Percentiles rank a stretch among this genome's conserved stretches.
Conservation (phyloP, 2,888 invertebrate species). For the Chromoteleia sp. region DNA sequence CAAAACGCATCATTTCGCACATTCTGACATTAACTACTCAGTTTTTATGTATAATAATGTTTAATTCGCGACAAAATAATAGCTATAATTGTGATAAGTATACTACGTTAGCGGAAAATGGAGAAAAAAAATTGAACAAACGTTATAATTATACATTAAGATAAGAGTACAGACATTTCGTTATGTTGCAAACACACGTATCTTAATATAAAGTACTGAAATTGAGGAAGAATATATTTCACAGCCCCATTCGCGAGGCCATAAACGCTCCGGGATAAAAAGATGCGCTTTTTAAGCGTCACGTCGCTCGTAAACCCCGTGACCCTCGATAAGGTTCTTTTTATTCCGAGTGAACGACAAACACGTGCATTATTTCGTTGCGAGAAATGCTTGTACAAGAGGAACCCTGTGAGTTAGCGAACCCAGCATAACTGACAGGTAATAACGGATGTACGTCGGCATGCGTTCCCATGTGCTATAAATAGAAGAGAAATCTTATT, state of each 20-base stretch:
- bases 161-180: neutral
- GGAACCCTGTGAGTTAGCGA: slow-evolving; percentile 52
- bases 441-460: slow-evolving; percentile 81
- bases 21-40: slow-evolving; percentile 23
- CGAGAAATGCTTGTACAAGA: slow-evolving; percentile 44
- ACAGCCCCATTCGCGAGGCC: neutral
- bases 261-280: slow-evolving; percentile 26
- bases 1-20: slow-evolving; percentile 15
- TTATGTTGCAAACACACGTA: slow-evolving; percentile 5
- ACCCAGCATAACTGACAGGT: slow-evolving; percentile 76
- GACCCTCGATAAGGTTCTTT: slow-evolving; percentile 29
- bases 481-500: slow-evolving; percentile 84
- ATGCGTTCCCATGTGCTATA: slow-evolving; percentile 79
- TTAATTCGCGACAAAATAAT: slow-evolving; percentile 31
- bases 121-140: neutral
- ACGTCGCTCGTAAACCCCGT: slow-evolving; percentile 40
- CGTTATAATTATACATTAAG: slow-evolving; percentile 31
- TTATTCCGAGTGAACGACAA: slow-evolving; percentile 16
- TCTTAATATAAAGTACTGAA: slow-evolving; percentile 11
- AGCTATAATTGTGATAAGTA: slow-evolving; percentile 26
- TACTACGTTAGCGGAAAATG: neutral
- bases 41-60: slow-evolving; percentile 18
- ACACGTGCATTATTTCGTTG: slow-evolving; percentile 45
- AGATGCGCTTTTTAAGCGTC: slow-evolving; percentile 35
- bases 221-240: slow-evolving; percentile 17